Evolutionary conservation across 2,113 vertebrate genomes (phyloP), one percentile per base, ranked within the genome.

Genomic region (Vidua chalybeata): DNA sequence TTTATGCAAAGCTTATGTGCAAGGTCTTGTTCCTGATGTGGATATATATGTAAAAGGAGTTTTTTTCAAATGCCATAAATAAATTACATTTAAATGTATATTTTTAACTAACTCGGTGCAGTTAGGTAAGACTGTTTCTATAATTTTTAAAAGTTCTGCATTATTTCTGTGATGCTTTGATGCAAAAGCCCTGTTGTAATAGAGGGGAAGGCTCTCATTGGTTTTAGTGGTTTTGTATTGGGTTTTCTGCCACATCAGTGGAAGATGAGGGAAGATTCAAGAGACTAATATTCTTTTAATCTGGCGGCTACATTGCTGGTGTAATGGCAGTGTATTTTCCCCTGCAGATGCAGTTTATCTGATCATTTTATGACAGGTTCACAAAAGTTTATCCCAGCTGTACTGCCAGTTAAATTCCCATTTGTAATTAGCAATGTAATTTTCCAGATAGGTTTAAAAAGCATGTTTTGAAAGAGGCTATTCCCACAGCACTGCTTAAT

Each of bases 1-100:
- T 91, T 95, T 96, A 94, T 41, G 71, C 81, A 93, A 96, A 95
- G 64, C 55, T 90, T 94, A 77, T 80, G 55, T 91, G 80, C 87
- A 69, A 86, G 66, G 66, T 85, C 89, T 96, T 96, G 76, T 96
- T 96, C 76, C 71, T 89, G 35, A 55, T 89, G 67, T 77, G 81
- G 48, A 58, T 87, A 30, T 30, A 26, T 45, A 69, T 63, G 45
- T 77, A 80, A 92, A 94, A 96, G 19, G 39, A 90, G 43, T 71
- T 94, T 78, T 78, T 91, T 91, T 78, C 37, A 54, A 83, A 55
- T 87, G 49, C 72, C 30, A 41, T 92, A 95, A 89, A 94, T 90
- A 89, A 91, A 81, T 93, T 78, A 64, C 46, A 86, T 94, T 68
- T 74, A 90, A 88, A 93, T 35, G 45, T 75, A 9, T 72, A 56